Base-by-base conservation (phyloP, 2,888 invertebrate species). In the Leptinotarsa peninsularis region DNA sequence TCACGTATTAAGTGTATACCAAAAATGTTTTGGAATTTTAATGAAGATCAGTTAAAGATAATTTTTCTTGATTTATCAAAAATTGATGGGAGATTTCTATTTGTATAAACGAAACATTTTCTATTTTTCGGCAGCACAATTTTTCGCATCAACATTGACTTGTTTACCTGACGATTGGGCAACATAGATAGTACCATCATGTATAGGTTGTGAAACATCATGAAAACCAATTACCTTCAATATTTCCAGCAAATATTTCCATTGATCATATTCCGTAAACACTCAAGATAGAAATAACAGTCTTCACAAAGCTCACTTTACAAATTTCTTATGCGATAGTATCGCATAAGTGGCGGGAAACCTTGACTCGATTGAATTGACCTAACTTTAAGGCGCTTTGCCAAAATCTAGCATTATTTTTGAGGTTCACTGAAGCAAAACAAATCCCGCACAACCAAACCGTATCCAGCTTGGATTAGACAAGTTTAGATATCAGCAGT, bases 391-490 rank as follows among this genome's bases (percentile, higher is more conserved):
- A 15, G 60, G 60, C 60, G 23, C 27, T 27, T 60, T 60, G 60
- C 60, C 60, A 60, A 21, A 23, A 60, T 2, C 27, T 60, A 27
- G 27, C 60, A 60, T 27, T 60, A 60, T 27, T 60, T 60, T 60
- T 15, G 17, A 27, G 27, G 4, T 60, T 21, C 60, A 60, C 60
- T 27, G 27, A 27, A 27, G 60, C 60, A 60, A 60, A 60, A 23
- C 60, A 60, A 27, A 15, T 60, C 23, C 15, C 23, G 17, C 15
- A 23, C 23, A 27, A 4, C 14, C 21, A 23, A 60, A 60, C 27
- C 60, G 60, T 27, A 60, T 10, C 23, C 60, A 27, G 60, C 14
- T 15, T 21, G 60, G 60, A 60, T 18, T 18, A 18, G 18, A 54
- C 18, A 13, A 60, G 21, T 27, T 23, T n/a, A 27, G 17, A 18